Percentiles rank a stretch among this genome's conserved stretches.
Conservation (phyloP, 2,888 invertebrate species). For the Dichetophora obliterata region DNA sequence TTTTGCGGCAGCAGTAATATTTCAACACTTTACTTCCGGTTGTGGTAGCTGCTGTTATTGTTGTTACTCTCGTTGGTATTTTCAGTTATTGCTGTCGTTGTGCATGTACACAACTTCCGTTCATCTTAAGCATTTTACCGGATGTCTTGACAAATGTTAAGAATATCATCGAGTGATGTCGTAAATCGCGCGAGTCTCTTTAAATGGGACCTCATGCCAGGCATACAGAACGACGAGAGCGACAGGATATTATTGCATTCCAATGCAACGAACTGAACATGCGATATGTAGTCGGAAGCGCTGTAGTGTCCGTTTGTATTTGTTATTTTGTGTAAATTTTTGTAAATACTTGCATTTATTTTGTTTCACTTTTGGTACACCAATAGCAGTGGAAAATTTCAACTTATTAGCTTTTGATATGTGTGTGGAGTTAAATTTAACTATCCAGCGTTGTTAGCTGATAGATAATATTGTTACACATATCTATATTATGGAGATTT, state of each 20-base stretch:
- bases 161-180: neutral
- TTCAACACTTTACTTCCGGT: neutral
- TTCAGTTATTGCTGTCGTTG: neutral
- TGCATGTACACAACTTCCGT: neutral
- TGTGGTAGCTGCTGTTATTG: neutral
- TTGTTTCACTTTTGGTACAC: neutral
- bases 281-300: neutral
- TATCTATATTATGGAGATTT: neutral
- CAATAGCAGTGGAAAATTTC: neutral
- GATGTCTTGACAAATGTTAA: slow-evolving; percentile 6
- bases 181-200: slow-evolving; percentile 46
- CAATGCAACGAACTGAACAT: slow-evolving; percentile 11
- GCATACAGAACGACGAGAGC: slow-evolving; percentile 40
- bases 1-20: neutral
- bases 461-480: neutral
- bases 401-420: neutral
- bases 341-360: no score
- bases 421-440: neutral
- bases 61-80: no score
- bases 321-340: neutral
- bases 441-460: neutral
- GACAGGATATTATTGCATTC: neutral
- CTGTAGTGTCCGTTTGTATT: slow-evolving; percentile 21
- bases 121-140: slow-evolving; percentile 9
- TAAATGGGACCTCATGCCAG: slow-evolving; percentile 50